Evolutionary conservation across 23 tunicate species (phyloP).

Genomic region (Aplidium turbinatum): DNA sequence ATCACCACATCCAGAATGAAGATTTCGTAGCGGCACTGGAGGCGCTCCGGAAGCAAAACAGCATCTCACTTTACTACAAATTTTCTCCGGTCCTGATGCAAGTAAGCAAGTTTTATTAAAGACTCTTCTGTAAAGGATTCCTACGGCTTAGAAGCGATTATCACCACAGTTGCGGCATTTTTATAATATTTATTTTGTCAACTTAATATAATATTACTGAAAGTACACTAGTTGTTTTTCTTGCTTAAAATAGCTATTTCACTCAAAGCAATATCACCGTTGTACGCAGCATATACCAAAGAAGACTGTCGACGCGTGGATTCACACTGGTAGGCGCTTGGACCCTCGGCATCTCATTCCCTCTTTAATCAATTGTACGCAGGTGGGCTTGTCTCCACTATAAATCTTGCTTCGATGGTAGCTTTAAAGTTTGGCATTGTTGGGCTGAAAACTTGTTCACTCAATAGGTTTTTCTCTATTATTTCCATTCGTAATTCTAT

Average conservation of each 20-base stretch:
- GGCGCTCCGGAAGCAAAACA: slow-evolving; percentile 78
- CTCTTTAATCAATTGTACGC: slow-evolving; percentile 76
- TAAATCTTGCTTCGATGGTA: not conserved
- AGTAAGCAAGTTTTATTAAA: slow-evolving; percentile 35
- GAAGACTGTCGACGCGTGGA: slow-evolving; percentile 73
- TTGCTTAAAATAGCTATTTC: too few species aligned
- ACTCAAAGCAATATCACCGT: too few species aligned
- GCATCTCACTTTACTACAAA: slow-evolving; percentile 71
- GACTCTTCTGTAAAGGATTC: not conserved
- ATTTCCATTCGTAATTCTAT: not conserved
- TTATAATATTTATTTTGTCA: too few species aligned
- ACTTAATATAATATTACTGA: too few species aligned
- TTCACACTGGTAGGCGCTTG: slow-evolving; percentile 44
- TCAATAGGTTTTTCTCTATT: not conserved
- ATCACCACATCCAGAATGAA: slow-evolving; percentile 89
- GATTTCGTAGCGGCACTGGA: slow-evolving; percentile 78
- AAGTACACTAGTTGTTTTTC: too few species aligned
- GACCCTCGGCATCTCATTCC: slow-evolving; percentile 73
- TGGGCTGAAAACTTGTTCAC: not conserved
- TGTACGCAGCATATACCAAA: slow-evolving; percentile 74
- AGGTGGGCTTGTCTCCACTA: slow-evolving; percentile 22
- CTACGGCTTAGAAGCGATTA: too few species aligned
- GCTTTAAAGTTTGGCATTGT: not conserved
- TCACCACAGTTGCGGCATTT: too few species aligned
- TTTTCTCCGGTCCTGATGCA: slow-evolving; percentile 89